Evolutionary conservation across 1,140 invertebrate species (phyloP).

Genomic region (Branchinecta lynchi): DNA sequence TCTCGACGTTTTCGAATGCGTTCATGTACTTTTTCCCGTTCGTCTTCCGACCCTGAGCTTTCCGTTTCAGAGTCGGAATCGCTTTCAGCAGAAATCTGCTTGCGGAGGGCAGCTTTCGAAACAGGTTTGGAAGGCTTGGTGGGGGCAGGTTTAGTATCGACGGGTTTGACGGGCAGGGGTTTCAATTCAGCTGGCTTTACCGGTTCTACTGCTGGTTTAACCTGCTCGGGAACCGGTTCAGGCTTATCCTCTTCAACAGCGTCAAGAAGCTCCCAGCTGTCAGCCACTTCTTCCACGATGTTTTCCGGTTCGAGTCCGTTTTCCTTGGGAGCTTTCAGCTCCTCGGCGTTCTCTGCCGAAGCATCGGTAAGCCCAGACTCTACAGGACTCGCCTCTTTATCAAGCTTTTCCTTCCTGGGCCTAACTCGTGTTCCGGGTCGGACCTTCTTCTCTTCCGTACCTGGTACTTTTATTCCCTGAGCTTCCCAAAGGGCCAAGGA

Average conservation of each 20-base stretch:
- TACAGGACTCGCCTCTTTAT: slow-evolving; percentile 30
- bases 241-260: slow-evolving; percentile 23
- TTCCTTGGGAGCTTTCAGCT: slow-evolving; percentile 22
- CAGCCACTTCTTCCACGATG: slow-evolving; percentile 26
- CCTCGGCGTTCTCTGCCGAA: slow-evolving; percentile 28
- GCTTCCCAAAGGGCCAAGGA: slow-evolving; percentile 73
- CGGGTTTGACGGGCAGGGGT: not conserved
- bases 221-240: slow-evolving; percentile 19
- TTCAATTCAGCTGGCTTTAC: slow-evolving; percentile 16
- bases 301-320: slow-evolving; percentile 24
- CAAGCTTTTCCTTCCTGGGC: slow-evolving; percentile 49
- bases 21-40: slow-evolving; percentile 43
- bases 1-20: slow-evolving; percentile 64
- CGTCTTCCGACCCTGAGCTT: slow-evolving; percentile 45
- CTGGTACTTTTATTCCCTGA: slow-evolving; percentile 47
- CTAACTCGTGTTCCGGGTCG: slow-evolving; percentile 55
- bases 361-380: slow-evolving; percentile 37
- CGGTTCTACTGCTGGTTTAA: slow-evolving; percentile 24
- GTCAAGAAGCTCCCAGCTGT: slow-evolving; percentile 26
- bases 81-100: slow-evolving; percentile 20
- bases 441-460: slow-evolving; percentile 44
- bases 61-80: slow-evolving; percentile 40
- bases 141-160: not conserved
- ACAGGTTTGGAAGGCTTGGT: not conserved
- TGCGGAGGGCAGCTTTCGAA: not conserved